phyloP scores from a whole-genome alignment of 2,797 vertebrate genomes.

The Percopsis omiscomaycus region DNA sequence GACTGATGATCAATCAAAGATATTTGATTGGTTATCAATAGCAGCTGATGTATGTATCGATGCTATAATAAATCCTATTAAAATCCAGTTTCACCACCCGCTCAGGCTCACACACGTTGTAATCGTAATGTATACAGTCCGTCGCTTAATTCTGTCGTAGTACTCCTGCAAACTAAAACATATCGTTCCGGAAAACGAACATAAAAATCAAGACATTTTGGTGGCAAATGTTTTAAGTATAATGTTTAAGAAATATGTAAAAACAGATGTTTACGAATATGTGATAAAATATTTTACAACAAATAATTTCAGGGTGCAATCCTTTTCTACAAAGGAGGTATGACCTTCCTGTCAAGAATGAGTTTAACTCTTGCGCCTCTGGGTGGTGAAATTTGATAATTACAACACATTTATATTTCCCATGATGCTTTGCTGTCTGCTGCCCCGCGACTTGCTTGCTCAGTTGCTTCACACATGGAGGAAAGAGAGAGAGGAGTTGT shows the following conservation, averaged over 20 bases:
- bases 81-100: no score
- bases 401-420: conserved; percentile 26
- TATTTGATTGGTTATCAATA: neutral
- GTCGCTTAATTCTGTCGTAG: conserved; percentile 36
- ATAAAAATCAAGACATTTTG: neutral
- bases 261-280: neutral
- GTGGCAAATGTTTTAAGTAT: neutral
- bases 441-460: neutral
- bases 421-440: conserved; percentile 48
- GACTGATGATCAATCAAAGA: neutral
- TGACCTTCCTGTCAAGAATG: neutral
- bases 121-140: conserved; percentile 47
- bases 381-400: neutral
- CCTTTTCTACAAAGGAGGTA: neutral
- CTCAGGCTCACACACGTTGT: conserved; percentile 30
- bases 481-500: conserved; percentile 62
- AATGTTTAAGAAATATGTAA: neutral
- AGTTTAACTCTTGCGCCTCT: conserved; percentile 20
- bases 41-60: no score
- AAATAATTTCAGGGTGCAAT: neutral
- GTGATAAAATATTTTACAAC: neutral
- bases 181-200: conserved; percentile 35
- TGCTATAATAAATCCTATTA: no score
- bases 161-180: neutral
- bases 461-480: conserved; percentile 84